phyloP scores from a whole-genome alignment of 2,113 vertebrate species.

The Lates calcarifer region DNA sequence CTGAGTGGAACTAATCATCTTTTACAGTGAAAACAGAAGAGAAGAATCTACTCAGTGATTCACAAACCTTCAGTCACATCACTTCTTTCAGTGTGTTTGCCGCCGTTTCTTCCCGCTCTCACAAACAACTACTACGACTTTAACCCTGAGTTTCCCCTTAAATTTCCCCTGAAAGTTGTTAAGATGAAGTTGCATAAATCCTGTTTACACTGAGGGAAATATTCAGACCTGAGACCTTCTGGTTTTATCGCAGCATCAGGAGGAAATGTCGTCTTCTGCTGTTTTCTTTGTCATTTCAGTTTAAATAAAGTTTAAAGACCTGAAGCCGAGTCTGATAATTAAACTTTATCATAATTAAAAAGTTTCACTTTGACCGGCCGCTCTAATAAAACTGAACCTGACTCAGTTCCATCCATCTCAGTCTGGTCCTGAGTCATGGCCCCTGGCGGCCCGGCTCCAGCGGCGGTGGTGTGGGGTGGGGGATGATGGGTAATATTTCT shows the following conservation, averaged over 20 bases:
- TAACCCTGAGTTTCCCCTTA: too few species aligned
- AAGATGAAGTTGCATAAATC: neutral
- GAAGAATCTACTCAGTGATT: too few species aligned
- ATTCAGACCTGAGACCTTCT: neutral
- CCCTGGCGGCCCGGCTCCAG: constrained; percentile 43
- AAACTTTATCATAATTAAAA: constrained; percentile 38
- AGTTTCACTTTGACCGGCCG: constrained; percentile 17
- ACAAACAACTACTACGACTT: neutral
- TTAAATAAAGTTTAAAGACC: too few species aligned
- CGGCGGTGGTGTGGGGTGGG: too few species aligned
- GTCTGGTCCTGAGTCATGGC: constrained; percentile 69
- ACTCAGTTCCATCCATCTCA: constrained; percentile 49
- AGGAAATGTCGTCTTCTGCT: too few species aligned
- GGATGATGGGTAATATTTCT: constrained; percentile 75
- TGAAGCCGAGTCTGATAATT: neutral
- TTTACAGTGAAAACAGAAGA: neutral
- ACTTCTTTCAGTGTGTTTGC: neutral
- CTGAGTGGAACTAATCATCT: neutral
- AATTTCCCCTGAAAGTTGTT: too few species aligned
- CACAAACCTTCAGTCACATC: too few species aligned
- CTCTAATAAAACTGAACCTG: constrained; percentile 23
- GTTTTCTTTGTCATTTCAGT: too few species aligned
- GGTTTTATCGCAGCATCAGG: neutral
- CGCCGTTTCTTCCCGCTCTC: neutral
- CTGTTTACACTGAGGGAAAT: too few species aligned